These are phyloP conservation scores for Clivina fossor DNA, from an alignment of 2,888 invertebrate genomes.

Conservation along the genomic window DNA sequence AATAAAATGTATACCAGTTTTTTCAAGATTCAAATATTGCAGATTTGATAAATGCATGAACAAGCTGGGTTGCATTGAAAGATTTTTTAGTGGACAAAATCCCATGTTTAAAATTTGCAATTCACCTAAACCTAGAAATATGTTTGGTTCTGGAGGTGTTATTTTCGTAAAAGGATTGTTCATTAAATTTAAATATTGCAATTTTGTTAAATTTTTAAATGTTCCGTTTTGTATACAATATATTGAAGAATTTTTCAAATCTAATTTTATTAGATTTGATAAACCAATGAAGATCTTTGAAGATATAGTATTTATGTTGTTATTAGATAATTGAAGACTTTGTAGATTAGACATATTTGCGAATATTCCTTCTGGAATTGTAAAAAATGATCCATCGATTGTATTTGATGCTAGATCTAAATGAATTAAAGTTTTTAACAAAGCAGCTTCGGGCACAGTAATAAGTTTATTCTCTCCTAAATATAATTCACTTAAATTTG, in stretches of 20 bases:
- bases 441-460: conserved; percentile 56
- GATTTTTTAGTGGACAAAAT: conserved; percentile 56
- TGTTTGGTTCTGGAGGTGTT: conserved; percentile 46
- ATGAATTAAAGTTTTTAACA: conserved; percentile 55
- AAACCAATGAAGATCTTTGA: conserved; percentile 58
- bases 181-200: conserved; percentile 58
- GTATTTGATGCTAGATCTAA: conserved; percentile 59
- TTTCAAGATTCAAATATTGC: conserved; percentile 56
- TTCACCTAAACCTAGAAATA: conserved; percentile 57
- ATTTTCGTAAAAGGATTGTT: conserved; percentile 55
- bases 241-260: conserved; percentile 58
- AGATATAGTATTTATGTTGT: conserved; percentile 57
- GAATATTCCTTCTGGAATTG: conserved; percentile 57
- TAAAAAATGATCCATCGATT: conserved; percentile 55
- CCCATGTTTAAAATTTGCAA: conserved; percentile 57
- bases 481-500: conserved; percentile 57
- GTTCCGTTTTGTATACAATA: conserved; percentile 55
- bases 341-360: conserved; percentile 54
- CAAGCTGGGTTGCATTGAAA: conserved; percentile 54
- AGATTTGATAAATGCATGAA: conserved; percentile 57
- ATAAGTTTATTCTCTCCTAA: conserved; percentile 59
- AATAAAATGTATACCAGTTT: conserved; percentile 56
- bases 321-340: conserved; percentile 58
- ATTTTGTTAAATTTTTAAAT: conserved; percentile 53
- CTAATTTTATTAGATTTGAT: conserved; percentile 54